A percentile compares a stretch with the other conserved stretches of the same genome.
Conservation (phyloP, 1,140 invertebrate genomes). For the Drosophila parvula region DNA sequence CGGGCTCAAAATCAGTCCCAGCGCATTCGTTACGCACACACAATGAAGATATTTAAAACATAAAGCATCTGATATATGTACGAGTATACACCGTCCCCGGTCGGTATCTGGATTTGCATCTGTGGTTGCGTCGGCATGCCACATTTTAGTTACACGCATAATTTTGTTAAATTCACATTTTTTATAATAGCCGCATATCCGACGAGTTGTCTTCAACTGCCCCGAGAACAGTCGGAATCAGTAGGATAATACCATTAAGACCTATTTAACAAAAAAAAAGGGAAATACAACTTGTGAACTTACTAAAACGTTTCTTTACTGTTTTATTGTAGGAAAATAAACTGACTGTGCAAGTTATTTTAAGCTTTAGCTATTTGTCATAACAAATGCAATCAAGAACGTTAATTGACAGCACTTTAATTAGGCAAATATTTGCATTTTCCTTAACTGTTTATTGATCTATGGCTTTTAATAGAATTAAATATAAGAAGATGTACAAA, state of each 20-base stretch:
- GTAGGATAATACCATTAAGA: constrained; percentile 23
- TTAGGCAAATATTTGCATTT: neutral
- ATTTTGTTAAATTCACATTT: constrained; percentile 79
- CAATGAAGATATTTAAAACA: constrained; percentile 71
- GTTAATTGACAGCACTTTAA: neutral
- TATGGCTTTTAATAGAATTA: neutral
- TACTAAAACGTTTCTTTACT: constrained; percentile 14
- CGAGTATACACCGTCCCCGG: constrained; percentile 6
- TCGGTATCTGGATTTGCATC: constrained; percentile 28
- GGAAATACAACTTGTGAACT: neutral
- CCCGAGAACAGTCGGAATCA: constrained; percentile 38
- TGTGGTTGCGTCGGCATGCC: constrained; percentile 30
- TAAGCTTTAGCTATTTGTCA: neutral
- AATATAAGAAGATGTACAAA: too few species aligned
- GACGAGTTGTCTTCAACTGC: constrained; percentile 38
- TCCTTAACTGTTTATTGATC: neutral
- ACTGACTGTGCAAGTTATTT: neutral
- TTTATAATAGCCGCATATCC: constrained; percentile 73
- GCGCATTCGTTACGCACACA: constrained; percentile 42
- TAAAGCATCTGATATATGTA: constrained; percentile 41
- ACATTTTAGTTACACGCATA: constrained; percentile 76
- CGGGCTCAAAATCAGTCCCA: constrained; percentile 31
- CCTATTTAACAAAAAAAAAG: neutral
- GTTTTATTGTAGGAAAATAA: constrained; percentile 5
- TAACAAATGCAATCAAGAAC: neutral